Base-by-base conservation (phyloP, 2,113 vertebrate species). In the Clarias magur region DNA sequence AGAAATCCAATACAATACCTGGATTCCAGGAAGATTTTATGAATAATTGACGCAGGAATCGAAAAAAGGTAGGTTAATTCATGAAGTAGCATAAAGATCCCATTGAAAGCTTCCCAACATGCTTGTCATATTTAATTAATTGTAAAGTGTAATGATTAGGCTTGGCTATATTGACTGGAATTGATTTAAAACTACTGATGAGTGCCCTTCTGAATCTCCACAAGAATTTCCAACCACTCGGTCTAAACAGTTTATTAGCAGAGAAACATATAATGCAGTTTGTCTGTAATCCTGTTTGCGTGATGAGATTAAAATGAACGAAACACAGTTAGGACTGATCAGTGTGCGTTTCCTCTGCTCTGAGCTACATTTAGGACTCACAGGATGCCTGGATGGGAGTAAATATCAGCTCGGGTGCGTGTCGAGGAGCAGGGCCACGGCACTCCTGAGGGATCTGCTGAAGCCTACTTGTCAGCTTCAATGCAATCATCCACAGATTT, bases 251-350 rank as follows among this genome's bases (percentile, higher is more conserved):
- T 85, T 72, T 53, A 79, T 89, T 80, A 87, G 75, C 78, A 79
- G 89, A 86, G 23, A 67, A 79, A 27, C 13, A n/a, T 60, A 27
- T 38, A 73, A 85, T 85, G 38, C 75, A 88, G 67, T 65, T 60
- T 84, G 38, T 60, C 10, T 10, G 72, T 88, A 83, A 88, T 88
- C 57, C 38, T 27, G 83, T 72, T 83, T 38, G 23, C 56, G 5
- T 81, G 72, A 86, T 82, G 68, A 68, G 75, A 83, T 82, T 83
- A 63, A 83, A 85, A 82, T 63, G 63, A 83, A 76, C 16, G 6
- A 83, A 83, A 89, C 67, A 70, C 86, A 85, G 82, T 89, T 76
- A 89, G 78, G 42, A 27, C 21, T 86, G 60, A 83, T 85, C 68
- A 85, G 60, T 54, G 48, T 80, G 88, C 48, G 78, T 87, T 89